Base-by-base conservation (phyloP, 2,113 vertebrate genomes). In the Tragelaphus buxtoni region DNA sequence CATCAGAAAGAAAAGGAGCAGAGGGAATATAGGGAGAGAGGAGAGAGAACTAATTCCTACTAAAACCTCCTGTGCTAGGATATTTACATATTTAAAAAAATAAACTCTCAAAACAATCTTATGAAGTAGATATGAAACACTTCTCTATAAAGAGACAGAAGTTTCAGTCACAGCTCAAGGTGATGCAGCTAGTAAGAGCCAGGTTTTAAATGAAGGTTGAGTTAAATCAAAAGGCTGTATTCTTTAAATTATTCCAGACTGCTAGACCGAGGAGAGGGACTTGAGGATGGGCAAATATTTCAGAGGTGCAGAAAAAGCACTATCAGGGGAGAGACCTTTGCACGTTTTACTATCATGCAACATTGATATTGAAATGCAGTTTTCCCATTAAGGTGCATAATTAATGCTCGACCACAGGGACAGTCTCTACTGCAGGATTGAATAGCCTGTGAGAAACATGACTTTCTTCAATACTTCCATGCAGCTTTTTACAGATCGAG, bases 341-440 rank as follows among this genome's bases (percentile, higher is more conserved):
- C 20, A 51, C 10, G 72, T 89, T 82, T 93, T 83, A 65, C 61
- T 77, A 63, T 60, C 32, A 77, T 49, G 14, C 39, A 93, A 79
- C 20, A 49, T 2, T 22, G 58, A 91, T 17, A 74, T 1, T 58
- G 35, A 92, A 90, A 84, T 76, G 30, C 0, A 58, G 14, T 85
- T 97, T 97, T 95, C 47, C n/a, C 26, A 90, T 65, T 42, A 79
- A 47, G 53, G 53, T 60, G 30, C 79, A 74, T 49, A 96, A 91
- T 53, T 61, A 74, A 79, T 87, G 11, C 39, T 93, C 86, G 49
- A 91, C 30, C 39, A 87, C 20, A 39, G 32, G 80, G 80, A 81
- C 79, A n/a, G 65, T 90, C 26, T 90, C 55, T 56, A 88, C 83
- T 90, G 9, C 74, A 93, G 91, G 87, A 80, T 1, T 35, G 60